These are phyloP conservation scores for Batillaria attramentaria DNA, from an alignment of 1,140 invertebrate species.

Conservation along the genomic window DNA sequence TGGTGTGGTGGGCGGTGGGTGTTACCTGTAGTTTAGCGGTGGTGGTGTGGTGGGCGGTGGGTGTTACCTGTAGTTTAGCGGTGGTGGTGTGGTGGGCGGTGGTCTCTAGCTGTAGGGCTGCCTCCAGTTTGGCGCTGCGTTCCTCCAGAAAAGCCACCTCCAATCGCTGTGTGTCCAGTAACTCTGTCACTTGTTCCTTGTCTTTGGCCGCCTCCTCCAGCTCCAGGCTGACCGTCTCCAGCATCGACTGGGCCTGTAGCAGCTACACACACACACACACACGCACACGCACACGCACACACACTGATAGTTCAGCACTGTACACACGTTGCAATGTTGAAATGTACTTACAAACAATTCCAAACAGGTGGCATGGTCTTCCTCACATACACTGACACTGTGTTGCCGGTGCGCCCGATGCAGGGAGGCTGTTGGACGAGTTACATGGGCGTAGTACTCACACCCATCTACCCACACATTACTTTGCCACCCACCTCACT, in stretches of 20 bases:
- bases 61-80: slow-evolving; percentile 8
- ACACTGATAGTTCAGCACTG: too few relatives aligned
- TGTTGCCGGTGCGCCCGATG: too few relatives aligned
- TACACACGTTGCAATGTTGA: too few relatives aligned
- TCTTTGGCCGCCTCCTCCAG: slow-evolving; percentile 26
- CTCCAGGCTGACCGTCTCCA: slow-evolving; percentile 19
- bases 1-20: neutral
- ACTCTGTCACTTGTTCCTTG: slow-evolving; percentile 2
- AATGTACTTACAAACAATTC: too few relatives aligned
- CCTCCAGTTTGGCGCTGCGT: slow-evolving; percentile 22
- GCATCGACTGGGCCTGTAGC: neutral
- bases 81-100: neutral
- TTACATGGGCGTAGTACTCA: too few relatives aligned
- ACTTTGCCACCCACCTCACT: too few relatives aligned
- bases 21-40: too few relatives aligned
- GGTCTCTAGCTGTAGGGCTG: neutral
- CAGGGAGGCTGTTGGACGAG: too few relatives aligned
- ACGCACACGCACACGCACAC: neutral
- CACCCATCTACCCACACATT: too few relatives aligned
- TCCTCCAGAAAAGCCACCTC: slow-evolving; percentile 29
- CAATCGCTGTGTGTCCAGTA: slow-evolving; percentile 26
- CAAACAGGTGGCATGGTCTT: too few relatives aligned
- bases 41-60: too few relatives aligned
- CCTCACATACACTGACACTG: too few relatives aligned
- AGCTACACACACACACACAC: neutral